A percentile compares a stretch with the other conserved stretches of the same genome.
phyloP scores from a whole-genome alignment of 2,888 invertebrate species.

The Tetheella fluctuosa region DNA sequence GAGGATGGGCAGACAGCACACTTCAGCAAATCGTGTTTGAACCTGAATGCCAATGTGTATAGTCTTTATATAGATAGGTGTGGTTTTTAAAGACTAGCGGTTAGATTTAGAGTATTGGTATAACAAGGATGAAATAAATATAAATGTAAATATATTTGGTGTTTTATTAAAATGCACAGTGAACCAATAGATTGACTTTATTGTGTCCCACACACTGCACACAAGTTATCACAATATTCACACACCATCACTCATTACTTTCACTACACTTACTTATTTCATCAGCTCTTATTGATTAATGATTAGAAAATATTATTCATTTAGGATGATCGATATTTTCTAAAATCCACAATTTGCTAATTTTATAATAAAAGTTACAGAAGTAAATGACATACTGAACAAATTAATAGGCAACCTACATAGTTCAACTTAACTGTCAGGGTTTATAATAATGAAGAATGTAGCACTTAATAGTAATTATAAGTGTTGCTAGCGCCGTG shows the following conservation, averaged over 20 bases:
- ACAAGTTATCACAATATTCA: constrained; percentile 1
- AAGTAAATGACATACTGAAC: background rate
- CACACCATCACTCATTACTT: background rate
- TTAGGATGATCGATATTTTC: too few species aligned
- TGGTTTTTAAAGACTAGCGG: background rate
- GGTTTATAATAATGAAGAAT: background rate
- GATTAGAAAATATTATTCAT: too few species aligned
- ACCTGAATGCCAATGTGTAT: background rate
- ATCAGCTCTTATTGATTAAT: background rate
- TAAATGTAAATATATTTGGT: background rate
- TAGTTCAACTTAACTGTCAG: background rate
- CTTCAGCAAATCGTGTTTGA: background rate
- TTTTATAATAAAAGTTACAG: background rate
- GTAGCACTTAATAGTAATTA: constrained; percentile 14
- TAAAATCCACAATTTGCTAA: background rate
- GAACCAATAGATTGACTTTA: constrained; percentile 2
- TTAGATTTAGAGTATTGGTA: background rate
- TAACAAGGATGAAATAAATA: background rate
- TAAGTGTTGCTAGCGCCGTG: constrained; percentile 57
- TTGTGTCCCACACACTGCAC: background rate
- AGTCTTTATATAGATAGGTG: background rate
- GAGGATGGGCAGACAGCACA: background rate
- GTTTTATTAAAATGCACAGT: constrained; percentile 5
- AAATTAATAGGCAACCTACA: background rate
- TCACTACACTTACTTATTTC: background rate